Evolutionary conservation across 2,888 invertebrate species (phyloP), one percentile per base, ranked within the genome.

Genomic region (Reticulitermes lucifugus): DNA sequence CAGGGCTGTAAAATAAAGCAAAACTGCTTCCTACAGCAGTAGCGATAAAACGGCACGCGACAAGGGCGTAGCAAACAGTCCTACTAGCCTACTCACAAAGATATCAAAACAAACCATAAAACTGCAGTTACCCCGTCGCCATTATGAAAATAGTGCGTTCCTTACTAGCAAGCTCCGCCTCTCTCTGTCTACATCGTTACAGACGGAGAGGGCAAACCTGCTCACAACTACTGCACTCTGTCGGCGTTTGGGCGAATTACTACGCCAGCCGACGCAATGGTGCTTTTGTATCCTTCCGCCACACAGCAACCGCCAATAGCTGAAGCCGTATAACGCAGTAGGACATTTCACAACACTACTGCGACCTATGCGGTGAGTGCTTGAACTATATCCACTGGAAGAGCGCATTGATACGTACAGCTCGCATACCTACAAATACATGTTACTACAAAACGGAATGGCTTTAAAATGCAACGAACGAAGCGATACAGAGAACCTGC

Each of bases 31-130:
- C 77, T 83, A 35, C 35, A 35, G 35, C 2, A 82, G 65, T 46
- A 83, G 77, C 43, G 43, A 83, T 85, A 85, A 85, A 85, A 81
- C 46, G 80, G 84, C 86, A 84, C 85, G 83, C 83, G 84, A 84
- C 86, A 60, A 81, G 65, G 35, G 73, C 73, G 70, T 65, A 83
- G 51, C 83, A 80, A 25, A 25, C 12, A 77, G 83, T 77, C 77
- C 81, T 81, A 81, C 81, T 81, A 81, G 81, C 81, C 81, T 81
- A 81, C 81, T 81, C 65, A 43, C 81, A 65, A 70, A 83, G 84
- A 87, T 85, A 87, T 86, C 87, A 87, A 86, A 87, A 87, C 87
- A 87, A 87, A 87, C 87, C 87, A 87, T 87, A 87, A 87, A 87
- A 86, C 86, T 86, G 85, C 85, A 87, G 84, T 86, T 86, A 86